Evolutionary conservation across 23 tunicate species (phyloP), one percentile per base, ranked within the genome.

Genomic region (Ascidia mentula): DNA sequence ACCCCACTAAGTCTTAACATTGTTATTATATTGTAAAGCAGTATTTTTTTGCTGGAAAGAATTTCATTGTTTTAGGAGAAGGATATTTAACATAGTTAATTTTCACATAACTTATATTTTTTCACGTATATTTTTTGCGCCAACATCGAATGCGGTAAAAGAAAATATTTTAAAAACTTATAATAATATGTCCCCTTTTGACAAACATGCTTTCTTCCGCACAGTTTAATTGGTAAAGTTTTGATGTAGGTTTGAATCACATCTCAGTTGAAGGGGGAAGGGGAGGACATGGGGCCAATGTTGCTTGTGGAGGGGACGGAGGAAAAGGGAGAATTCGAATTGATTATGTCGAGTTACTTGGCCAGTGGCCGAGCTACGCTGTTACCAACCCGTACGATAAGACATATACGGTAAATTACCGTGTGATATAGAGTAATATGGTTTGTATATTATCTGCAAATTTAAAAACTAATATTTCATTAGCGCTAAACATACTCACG

Each of bases 301-400:
- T 61, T 28, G 87, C 81, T 20, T 84, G 81, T 45, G 87, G 87
- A 22, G 87, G 87, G 1, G 75, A 84, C 76, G 87, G 87, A 32
- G 87, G 87, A 7, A 38, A 38, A 24, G 87, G 87, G 38, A 84
- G 87, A 74, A 84, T 84, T 7, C 38, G 87, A 60, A 75, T 84
- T 36, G 87, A 84, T 65, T 84, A 84, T 53, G 81, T 84, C 37
- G 87, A 75, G 81, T 31, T 84, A 17, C 7, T 59, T 31, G 87
- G 87, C 7, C 33, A 46, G 28, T 53, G 18, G 31, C 86, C 86
- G 2, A 45, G 17, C n/a, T 75, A 82, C 53, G 60, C 86, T 71
- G 72, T 60, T 38, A n/a, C 40, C 12, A 46, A 73, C 73, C 72
- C 75, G 20, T 82, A 40, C 35, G 86, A 82, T 45, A 30, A 31